Evolutionary conservation across 2,797 vertebrate species (phyloP), one percentile per base, ranked within the genome.

Genomic region (Pantherophis vulpinus): DNA sequence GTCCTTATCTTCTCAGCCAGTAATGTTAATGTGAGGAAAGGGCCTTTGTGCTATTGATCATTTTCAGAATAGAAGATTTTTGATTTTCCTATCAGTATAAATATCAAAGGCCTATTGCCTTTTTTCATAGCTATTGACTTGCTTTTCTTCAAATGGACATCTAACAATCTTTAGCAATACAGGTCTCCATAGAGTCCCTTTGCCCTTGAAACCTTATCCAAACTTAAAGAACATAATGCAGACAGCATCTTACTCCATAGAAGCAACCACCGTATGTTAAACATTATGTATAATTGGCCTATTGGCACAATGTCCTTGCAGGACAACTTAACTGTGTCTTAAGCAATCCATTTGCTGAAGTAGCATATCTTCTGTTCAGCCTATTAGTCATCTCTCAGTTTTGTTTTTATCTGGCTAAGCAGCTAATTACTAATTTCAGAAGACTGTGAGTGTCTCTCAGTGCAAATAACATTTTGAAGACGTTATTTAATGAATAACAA

Each of bases 351-450:
- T 88, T 88, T 56, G 86, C 66, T 88, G 90, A 86, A 47, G 91
- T 90, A 88, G 66, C 63, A 74, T 55, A 60, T 91, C 90, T 79
- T 56, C 2, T 13, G 16, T 60, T 55, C 86, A 91, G 63, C 60
- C 63, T 66, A 91, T 93, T 91, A 88, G 90, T 91, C 90, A 93
- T 61, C 7, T 66, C 59, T 87, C 47, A 47, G 51, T 90, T 37
- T 93, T 90, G 51, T 88, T 60, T 55, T 93, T 91, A 93, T 66
- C 86, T 59, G 47, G 91, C 29, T 88, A 83, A 91, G 93, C 93
- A 93, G 90, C 63, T 88, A 91, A 91, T 93, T 93, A 91, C 29
- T 87, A 83, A 87, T 60, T 79, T 54, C 74, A 86, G 90, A 93
- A 61, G 47, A 54, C 63, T 29, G 37, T 42, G 54, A 25, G 27